phyloP scores from a whole-genome alignment of 2,797 vertebrate species.

The Bucorvus abyssinicus region DNA sequence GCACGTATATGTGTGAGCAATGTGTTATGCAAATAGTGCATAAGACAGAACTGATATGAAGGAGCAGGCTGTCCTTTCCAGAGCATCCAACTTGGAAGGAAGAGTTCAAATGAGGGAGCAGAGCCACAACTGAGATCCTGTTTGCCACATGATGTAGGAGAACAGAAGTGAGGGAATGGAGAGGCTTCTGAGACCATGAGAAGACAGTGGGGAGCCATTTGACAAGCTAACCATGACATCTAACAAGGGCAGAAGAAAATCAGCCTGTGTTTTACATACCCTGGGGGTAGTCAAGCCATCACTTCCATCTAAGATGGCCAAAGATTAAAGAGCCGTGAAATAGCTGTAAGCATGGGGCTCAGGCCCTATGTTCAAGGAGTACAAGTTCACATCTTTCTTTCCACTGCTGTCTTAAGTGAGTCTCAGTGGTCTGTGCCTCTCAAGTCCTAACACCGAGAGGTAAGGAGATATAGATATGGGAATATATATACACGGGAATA shows the following conservation, averaged over 20 bases:
- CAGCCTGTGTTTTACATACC: background rate
- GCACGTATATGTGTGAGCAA: background rate
- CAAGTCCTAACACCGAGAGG: background rate
- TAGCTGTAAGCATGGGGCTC: background rate
- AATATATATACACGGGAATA: background rate
- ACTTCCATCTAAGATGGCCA: background rate
- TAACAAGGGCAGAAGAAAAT: background rate
- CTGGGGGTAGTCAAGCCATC: background rate
- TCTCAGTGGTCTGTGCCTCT: background rate
- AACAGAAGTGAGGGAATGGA: background rate
- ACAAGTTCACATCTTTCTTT: background rate
- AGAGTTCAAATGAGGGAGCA: background rate
- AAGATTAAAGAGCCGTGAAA: constrained; percentile 6
- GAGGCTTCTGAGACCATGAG: background rate
- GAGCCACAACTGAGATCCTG: background rate
- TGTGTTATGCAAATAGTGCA: background rate
- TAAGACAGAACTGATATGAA: background rate
- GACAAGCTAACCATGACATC: background rate
- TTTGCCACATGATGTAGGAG: background rate
- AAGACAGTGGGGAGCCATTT: background rate
- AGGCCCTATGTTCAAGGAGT: background rate
- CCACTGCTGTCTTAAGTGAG: background rate
- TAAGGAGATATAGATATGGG: background rate
- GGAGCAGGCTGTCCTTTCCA: background rate
- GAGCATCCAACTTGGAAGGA: background rate